phyloP scores from a whole-genome alignment of 2,888 invertebrate genomes.

The Sesia bembeciformis region DNA sequence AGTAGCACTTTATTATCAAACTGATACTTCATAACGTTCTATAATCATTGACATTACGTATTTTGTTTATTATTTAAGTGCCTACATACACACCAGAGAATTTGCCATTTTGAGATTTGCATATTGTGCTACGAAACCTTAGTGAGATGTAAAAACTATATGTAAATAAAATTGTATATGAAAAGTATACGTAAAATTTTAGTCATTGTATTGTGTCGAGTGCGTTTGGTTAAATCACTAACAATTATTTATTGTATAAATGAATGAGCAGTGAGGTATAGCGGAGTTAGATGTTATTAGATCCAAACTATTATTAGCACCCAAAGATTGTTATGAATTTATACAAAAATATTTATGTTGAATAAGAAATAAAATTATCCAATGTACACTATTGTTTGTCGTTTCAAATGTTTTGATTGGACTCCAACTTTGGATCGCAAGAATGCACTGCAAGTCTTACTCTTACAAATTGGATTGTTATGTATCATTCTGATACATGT shows the following conservation, averaged over 20 bases:
- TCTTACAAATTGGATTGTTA: background rate
- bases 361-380: constrained; percentile 69
- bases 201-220: constrained; percentile 39
- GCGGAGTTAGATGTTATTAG: constrained; percentile 51
- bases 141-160: too few relatives aligned
- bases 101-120: too few relatives aligned
- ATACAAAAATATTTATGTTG: constrained; percentile 74
- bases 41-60: too few relatives aligned
- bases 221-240: constrained; percentile 12
- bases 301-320: constrained; percentile 58
- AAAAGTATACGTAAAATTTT: constrained; percentile 33
- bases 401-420: constrained; percentile 33
- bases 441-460: constrained; percentile 10
- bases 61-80: too few relatives aligned
- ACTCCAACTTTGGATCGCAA: constrained; percentile 40
- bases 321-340: constrained; percentile 75
- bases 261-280: constrained; percentile 25
- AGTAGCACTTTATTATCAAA: too few relatives aligned
- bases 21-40: too few relatives aligned
- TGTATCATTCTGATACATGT: too few relatives aligned
- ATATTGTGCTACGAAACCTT: too few relatives aligned
- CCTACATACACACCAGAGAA: too few relatives aligned
- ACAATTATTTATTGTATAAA: constrained; percentile 28
- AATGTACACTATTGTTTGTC: constrained; percentile 35
- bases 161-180: too few relatives aligned